Percentiles rank a stretch among this genome's conserved stretches.
These are phyloP conservation scores for Laticauda colubrina DNA, from an alignment of 2,113 vertebrate species.

Conservation along the genomic window DNA sequence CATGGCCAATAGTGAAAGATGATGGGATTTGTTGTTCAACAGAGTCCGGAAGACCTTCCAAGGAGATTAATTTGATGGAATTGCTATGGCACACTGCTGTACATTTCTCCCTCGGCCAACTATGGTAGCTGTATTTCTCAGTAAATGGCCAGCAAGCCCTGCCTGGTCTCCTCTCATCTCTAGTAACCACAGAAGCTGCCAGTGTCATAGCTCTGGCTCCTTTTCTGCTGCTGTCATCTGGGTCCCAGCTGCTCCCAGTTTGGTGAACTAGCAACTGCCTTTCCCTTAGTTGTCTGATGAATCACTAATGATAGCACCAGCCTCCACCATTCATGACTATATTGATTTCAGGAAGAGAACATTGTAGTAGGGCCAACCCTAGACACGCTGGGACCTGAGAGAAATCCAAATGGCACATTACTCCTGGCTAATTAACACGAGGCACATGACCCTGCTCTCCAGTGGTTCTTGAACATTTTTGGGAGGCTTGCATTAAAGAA, in stretches of 20 bases:
- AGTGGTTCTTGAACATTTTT: background rate
- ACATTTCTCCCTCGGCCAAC: background rate
- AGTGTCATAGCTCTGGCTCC: background rate
- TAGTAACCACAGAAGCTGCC: background rate
- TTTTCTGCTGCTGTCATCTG: background rate
- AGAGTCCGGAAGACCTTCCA: background rate
- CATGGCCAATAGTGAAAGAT: background rate
- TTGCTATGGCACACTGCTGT: background rate
- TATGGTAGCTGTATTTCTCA: background rate
- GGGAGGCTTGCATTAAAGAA: background rate
- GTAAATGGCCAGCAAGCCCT: background rate
- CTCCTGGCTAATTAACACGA: background rate
- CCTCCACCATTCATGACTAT: background rate
- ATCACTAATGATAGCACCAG: background rate
- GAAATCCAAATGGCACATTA: background rate
- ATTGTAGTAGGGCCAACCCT: background rate
- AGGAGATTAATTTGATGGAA: background rate
- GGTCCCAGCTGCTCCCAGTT: background rate
- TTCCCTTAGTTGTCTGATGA: background rate
- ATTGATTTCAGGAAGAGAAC: background rate
- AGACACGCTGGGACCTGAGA: background rate
- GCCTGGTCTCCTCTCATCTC: background rate
- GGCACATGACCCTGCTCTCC: background rate
- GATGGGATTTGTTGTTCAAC: background rate
- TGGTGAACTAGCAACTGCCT: background rate